phyloP scores from a whole-genome alignment of 2,797 vertebrate species.

The Acanthiza pusilla region DNA sequence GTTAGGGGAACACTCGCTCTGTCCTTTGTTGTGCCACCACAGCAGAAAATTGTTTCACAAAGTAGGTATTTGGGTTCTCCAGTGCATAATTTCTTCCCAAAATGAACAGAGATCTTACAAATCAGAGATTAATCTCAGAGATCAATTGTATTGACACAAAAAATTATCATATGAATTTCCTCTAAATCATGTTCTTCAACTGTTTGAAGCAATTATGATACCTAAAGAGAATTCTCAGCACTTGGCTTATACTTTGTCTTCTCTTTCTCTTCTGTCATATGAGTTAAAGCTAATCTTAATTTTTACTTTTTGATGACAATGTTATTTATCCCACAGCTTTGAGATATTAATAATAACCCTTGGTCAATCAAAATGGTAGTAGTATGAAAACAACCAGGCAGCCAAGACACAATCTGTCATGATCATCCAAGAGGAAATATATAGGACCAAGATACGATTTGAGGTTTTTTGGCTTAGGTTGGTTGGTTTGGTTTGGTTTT shows the following conservation, averaged over 20 bases:
- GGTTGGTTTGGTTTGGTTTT: background rate
- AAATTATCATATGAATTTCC: background rate
- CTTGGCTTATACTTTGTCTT: background rate
- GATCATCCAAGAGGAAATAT: background rate
- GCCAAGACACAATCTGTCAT: background rate
- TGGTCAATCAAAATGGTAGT: background rate
- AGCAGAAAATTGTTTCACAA: background rate
- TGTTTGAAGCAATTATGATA: background rate
- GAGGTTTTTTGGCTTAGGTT: fast-evolving
- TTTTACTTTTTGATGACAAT: background rate
- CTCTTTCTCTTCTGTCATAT: background rate
- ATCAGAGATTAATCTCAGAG: background rate
- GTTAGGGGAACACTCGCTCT: fast-evolving
- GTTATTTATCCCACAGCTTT: background rate
- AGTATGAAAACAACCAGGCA: background rate
- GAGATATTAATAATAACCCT: background rate
- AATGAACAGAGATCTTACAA: background rate
- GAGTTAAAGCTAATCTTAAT: background rate
- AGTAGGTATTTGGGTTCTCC: background rate
- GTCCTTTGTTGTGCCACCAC: background rate
- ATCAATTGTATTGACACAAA: background rate
- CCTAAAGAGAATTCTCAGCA: background rate
- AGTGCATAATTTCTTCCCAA: background rate
- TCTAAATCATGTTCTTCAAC: background rate
- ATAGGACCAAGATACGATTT: background rate